Evolutionary conservation across 2,888 invertebrate genomes (phyloP), one percentile per base, ranked within the genome.

Genomic region (Eilema caniola): DNA sequence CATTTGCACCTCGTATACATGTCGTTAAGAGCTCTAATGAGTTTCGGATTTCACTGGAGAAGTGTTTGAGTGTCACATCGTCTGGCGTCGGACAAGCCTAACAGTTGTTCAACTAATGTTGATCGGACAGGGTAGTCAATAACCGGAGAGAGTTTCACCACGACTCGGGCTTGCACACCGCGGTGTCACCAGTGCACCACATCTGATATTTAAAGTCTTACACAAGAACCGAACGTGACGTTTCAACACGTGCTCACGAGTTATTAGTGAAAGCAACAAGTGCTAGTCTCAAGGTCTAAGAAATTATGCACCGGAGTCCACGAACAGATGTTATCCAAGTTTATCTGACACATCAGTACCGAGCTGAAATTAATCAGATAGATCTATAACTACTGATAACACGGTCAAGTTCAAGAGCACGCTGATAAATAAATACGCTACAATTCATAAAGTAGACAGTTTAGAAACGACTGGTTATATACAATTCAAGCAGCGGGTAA

Each of bases 261-360:
- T 85, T 83, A 87, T 86, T 90, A 85, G 92, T 89, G 92, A 94
- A 93, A 94, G 94, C 88, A 87, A 86, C 90, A 92, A 90, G 91
- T 92, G 93, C 88, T 86, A 87, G 89, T 87, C 89, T 85, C 86
- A 88, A 89, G 85, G 86, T 84, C 82, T 79, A 86, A 86, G 88
- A 90, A 90, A 90, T 88, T 86, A 85, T 75, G 79, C 81, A 80
- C 82, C 74, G 78, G 83, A 86, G 83, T 86, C 75, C 77, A 82
- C 76, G 70, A 81, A 77, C 75, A 73, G 70, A 72, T 71, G 70
- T 76, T 77, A 74, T 70, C 71, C 79, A 77, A 81, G 71, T 72
- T 76, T 73, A 73, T 73, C 70, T 67, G 78, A 79, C 83, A 77
- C 72, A 72, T 72, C 28, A 62, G 72, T 71, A 75, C 72, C 71